These are phyloP conservation scores for Colinus virginianus DNA, from an alignment of 2,113 vertebrate species.

Conservation along the genomic window DNA sequence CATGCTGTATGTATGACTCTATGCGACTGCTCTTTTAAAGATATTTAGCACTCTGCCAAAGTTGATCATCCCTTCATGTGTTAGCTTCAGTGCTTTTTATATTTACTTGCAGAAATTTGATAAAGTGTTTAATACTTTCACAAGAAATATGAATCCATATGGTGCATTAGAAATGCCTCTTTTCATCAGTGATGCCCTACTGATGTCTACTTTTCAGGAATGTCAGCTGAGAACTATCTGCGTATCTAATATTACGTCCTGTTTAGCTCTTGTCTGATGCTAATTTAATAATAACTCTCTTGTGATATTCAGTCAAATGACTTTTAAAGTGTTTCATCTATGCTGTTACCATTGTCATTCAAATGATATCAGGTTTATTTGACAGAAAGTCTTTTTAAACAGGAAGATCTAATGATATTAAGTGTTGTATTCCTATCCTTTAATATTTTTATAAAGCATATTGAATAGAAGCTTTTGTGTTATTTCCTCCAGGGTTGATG, in stretches of 20 bases:
- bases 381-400: neutral
- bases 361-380: constrained; percentile 20
- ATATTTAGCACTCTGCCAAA: neutral
- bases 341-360: constrained; percentile 11
- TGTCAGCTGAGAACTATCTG: neutral
- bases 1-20: neutral
- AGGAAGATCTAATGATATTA: constrained; percentile 28
- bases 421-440: constrained; percentile 24
- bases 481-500: neutral
- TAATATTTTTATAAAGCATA: constrained; percentile 47
- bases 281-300: constrained; percentile 14
- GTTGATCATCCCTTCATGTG: neutral
- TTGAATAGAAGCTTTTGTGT: neutral
- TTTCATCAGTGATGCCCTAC: neutral
- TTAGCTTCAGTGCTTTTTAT: neutral
- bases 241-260: neutral
- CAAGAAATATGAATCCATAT: neutral
- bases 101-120: neutral
- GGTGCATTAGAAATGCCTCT: neutral
- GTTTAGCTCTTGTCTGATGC: neutral
- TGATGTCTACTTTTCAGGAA: neutral
- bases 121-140: neutral
- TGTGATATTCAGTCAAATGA: neutral
- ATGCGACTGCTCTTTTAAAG: neutral
- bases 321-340: neutral